Percentiles rank a stretch among this genome's conserved stretches.
These are phyloP conservation scores for Slavum lentiscoides DNA, from an alignment of 2,888 invertebrate species.

Conservation along the genomic window DNA sequence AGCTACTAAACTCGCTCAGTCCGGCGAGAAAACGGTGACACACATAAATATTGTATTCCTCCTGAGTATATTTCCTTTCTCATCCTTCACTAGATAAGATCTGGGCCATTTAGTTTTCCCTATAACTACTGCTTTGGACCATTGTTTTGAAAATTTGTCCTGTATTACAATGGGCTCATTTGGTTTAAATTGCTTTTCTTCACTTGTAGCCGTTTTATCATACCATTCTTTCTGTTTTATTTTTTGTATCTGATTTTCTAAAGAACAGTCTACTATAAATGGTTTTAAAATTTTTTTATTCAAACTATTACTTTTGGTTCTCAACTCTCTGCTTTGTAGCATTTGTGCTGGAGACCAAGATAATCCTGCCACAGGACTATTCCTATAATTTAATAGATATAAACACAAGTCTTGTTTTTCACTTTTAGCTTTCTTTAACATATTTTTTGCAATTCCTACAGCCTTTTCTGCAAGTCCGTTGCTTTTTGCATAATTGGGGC, in stretches of 20 bases:
- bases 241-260: background rate
- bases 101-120: background rate
- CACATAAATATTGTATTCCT: conserved; percentile 24
- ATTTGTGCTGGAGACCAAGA: no score
- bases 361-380: background rate
- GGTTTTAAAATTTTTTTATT: background rate
- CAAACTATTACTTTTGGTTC: conserved; percentile 1
- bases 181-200: background rate
- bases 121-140: background rate
- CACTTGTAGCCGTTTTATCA: background rate
- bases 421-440: background rate
- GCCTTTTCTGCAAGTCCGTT: background rate
- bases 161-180: background rate
- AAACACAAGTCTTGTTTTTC: no score
- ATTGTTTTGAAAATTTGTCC: conserved; percentile 16
- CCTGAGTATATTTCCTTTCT: conserved; percentile 1
- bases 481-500: conserved; percentile 52
- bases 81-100: conserved; percentile 8
- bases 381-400: no score
- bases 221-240: conserved; percentile 14
- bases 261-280: background rate
- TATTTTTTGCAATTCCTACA: conserved; percentile 7
- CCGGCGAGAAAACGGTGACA: no score
- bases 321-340: no score
- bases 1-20: no score